A percentile compares a stretch with the other conserved stretches of the same genome.
phyloP scores from a whole-genome alignment of 2,797 vertebrate genomes.

The Eulemur albifrons region DNA sequence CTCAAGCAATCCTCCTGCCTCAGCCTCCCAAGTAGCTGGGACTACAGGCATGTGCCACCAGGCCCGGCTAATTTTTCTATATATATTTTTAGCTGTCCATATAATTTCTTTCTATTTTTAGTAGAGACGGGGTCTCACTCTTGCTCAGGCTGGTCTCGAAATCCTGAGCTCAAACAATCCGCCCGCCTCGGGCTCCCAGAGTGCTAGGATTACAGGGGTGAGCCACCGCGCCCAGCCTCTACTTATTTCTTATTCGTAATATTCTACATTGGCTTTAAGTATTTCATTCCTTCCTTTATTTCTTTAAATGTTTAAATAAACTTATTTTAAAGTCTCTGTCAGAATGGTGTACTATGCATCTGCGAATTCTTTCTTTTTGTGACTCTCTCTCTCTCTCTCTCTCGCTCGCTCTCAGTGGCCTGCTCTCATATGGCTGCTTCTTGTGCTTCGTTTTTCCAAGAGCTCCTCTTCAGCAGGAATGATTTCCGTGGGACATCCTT shows the following conservation, averaged over 20 bases:
- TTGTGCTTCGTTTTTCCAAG: background rate
- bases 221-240: too few relatives aligned
- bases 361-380: background rate
- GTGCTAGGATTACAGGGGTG: too few relatives aligned
- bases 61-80: too few relatives aligned
- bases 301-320: background rate
- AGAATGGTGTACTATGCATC: background rate
- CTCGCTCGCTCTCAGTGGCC: background rate
- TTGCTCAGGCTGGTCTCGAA: too few relatives aligned
- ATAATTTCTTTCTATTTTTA: too few relatives aligned
- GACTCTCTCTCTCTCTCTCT: background rate
- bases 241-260: background rate
- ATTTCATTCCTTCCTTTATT: background rate
- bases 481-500: background rate
- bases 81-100: too few relatives aligned
- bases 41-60: too few relatives aligned
- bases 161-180: too few relatives aligned
- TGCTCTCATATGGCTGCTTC: accelerated
- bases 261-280: background rate
- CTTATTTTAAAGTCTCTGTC: background rate
- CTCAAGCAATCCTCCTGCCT: too few relatives aligned
- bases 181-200: too few relatives aligned
- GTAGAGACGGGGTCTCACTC: too few relatives aligned
- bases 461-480: background rate
- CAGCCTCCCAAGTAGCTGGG: too few relatives aligned